Evolutionary conservation across 2,888 invertebrate genomes (phyloP).

Genomic region (Crocallis elinguaria): DNA sequence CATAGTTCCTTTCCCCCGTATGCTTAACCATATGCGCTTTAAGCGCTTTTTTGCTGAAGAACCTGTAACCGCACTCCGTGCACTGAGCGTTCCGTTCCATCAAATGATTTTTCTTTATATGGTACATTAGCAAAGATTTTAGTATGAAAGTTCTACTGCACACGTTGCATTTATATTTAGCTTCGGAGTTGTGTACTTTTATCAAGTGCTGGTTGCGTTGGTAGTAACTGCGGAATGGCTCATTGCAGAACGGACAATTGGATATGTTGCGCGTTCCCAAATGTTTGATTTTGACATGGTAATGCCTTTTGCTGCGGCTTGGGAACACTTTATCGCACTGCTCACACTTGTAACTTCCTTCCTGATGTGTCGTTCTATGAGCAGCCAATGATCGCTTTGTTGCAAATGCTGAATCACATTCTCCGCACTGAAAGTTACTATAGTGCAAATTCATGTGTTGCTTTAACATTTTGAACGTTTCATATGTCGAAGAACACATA

Average conservation of each 20-base stretch:
- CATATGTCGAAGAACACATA: slow-evolving; percentile 66
- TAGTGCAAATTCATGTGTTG: slow-evolving; percentile 78
- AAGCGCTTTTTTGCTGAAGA: slow-evolving; percentile 81
- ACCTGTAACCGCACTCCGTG: slow-evolving; percentile 76
- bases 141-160: slow-evolving; percentile 65
- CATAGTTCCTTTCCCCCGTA: slow-evolving; percentile 67
- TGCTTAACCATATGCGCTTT: slow-evolving; percentile 81
- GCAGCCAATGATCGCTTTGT: slow-evolving; percentile 65
- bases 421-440: slow-evolving; percentile 60
- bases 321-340: slow-evolving; percentile 72
- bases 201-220: slow-evolving; percentile 73
- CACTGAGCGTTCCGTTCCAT: slow-evolving; percentile 79
- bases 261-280: slow-evolving; percentile 67
- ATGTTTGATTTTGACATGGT: slow-evolving; percentile 74
- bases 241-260: slow-evolving; percentile 70
- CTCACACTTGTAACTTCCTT: slow-evolving; percentile 70
- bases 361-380: slow-evolving; percentile 61
- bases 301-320: slow-evolving; percentile 60
- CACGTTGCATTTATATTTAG: slow-evolving; percentile 73
- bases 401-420: slow-evolving; percentile 64
- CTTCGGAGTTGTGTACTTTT: slow-evolving; percentile 71
- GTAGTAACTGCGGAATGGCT: slow-evolving; percentile 70
- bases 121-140: slow-evolving; percentile 69
- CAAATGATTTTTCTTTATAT: slow-evolving; percentile 76
- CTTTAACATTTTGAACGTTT: slow-evolving; percentile 75